Percentiles rank a stretch among this genome's conserved stretches.
Conservation (phyloP, 2,888 invertebrate genomes). For the Corythucha ciliata region DNA sequence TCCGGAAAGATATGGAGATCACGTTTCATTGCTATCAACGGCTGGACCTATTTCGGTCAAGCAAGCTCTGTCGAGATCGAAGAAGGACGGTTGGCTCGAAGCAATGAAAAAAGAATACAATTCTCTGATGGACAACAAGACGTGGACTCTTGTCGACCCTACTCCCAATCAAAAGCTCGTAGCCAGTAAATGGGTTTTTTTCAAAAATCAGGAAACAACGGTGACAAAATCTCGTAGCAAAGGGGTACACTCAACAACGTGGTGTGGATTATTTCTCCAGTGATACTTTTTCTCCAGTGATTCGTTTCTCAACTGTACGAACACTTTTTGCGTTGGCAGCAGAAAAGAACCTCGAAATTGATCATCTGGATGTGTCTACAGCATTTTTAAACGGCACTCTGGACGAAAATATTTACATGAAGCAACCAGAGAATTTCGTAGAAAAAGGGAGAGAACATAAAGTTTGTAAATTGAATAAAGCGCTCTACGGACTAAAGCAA, state of each 20-base stretch:
- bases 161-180: constrained; percentile 13
- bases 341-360: constrained; percentile 29
- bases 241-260: constrained; percentile 5
- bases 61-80: background rate
- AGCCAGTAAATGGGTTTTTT: constrained; percentile 26
- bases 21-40: no score
- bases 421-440: constrained; percentile 38
- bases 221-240: constrained; percentile 3
- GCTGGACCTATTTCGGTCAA: no score
- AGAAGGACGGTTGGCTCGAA: constrained; percentile 25
- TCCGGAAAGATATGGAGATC: constrained; percentile 1
- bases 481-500: constrained; percentile 41
- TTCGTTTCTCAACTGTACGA: constrained; percentile 6
- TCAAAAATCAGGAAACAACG: constrained; percentile 34
- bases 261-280: constrained; percentile 11
- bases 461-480: constrained; percentile 38
- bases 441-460: constrained; percentile 31
- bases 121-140: constrained; percentile 22
- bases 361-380: constrained; percentile 38
- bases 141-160: constrained; percentile 17
- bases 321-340: constrained; percentile 34
- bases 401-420: constrained; percentile 38
- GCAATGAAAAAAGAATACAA: constrained; percentile 36
- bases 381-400: constrained; percentile 38
- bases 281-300: constrained; percentile 16